Percentiles rank a stretch among this genome's conserved stretches.
phyloP scores from a whole-genome alignment of 2,113 vertebrate genomes.

The Mystacornis crossleyi region DNA sequence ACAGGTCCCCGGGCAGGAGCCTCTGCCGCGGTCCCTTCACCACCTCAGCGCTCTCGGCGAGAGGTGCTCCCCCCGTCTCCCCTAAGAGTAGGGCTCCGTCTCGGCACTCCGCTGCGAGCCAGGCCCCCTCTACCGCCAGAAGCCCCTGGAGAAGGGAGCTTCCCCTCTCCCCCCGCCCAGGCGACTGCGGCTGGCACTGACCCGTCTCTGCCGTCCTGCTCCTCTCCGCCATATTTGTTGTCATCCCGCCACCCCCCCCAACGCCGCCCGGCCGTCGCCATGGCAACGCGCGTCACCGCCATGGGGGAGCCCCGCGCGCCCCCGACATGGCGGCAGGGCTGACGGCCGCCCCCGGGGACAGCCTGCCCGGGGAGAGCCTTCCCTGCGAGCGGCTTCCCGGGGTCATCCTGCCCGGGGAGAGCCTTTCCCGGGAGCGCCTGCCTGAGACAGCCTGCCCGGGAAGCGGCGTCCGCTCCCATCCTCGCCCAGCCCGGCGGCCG shows the following conservation, averaged over 20 bases:
- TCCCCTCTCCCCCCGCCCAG: slow-evolving; percentile 4
- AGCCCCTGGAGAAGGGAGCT: background rate
- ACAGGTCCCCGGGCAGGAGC: background rate
- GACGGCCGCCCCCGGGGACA: background rate
- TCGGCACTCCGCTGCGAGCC: background rate
- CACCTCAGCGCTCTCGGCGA: background rate
- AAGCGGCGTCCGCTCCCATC: rapidly evolving
- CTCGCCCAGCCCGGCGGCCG: background rate
- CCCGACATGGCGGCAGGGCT: background rate
- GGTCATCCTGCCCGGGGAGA: background rate
- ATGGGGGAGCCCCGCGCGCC: background rate
- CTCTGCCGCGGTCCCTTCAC: background rate
- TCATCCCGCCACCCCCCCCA: slow-evolving; percentile 24
- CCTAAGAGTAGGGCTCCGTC: background rate
- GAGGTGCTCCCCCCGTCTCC: background rate
- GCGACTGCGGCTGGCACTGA: slow-evolving; percentile 68
- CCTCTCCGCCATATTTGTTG: slow-evolving; percentile 82
- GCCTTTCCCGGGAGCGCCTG: no score
- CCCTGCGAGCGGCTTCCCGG: background rate
- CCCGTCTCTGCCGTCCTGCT: slow-evolving; percentile 77
- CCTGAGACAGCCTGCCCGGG: no score
- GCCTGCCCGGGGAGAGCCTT: background rate
- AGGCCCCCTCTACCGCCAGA: background rate
- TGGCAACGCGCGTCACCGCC: slow-evolving; percentile 57
- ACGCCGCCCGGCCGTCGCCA: slow-evolving; percentile 51